Evolutionary conservation across 2,113 vertebrate genomes (phyloP), one percentile per base, ranked within the genome.

Genomic region (Hemiprocne comata): DNA sequence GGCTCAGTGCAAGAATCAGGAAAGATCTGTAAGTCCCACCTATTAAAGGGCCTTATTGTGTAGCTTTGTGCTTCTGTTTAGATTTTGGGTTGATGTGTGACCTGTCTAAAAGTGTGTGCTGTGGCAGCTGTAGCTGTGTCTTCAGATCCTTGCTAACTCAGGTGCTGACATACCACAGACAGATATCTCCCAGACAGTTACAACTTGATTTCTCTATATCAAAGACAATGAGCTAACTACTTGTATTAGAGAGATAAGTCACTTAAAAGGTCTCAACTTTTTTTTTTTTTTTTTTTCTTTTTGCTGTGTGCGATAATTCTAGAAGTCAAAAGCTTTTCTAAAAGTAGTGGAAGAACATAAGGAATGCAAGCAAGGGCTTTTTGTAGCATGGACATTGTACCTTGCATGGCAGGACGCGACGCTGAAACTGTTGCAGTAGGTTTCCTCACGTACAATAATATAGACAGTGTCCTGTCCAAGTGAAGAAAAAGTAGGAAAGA

Each of bases 191-290:
- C 67, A 67, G 34, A 11, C 67, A 85, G 60, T 19, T 19, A 64
- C 62, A 94, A 67, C 65, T 71, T 64, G 20, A 80, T 46, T 71
- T 90, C 69, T 44, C 16, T 24, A 1, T 17, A 77, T 62, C 85
- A 70, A 77, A 91, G 51, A 50, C 48, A 95, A 81, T 92, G 77
- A 93, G 60, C 25, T 28, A 42, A 28, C 55, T 48, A 17, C 29
- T 44, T 53, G 6, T 26, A 31, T 64, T 83, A 55, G 69, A 74
- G 18, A 85, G 46, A 90, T 90, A 87, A 94, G 42, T 23, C 29
- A 33, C 38, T 83, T 79, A 26, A 72, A 20, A 81, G 6, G 64
- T 18, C 16, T 78, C 34, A 82, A 33, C 5, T 21, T 33, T 38
- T 57, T 42, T 42, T 44, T 55, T 1, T 13, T 48, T 48, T 21